phyloP scores from a whole-genome alignment of 2,888 invertebrate species.

The Eupithecia abbreviata region DNA sequence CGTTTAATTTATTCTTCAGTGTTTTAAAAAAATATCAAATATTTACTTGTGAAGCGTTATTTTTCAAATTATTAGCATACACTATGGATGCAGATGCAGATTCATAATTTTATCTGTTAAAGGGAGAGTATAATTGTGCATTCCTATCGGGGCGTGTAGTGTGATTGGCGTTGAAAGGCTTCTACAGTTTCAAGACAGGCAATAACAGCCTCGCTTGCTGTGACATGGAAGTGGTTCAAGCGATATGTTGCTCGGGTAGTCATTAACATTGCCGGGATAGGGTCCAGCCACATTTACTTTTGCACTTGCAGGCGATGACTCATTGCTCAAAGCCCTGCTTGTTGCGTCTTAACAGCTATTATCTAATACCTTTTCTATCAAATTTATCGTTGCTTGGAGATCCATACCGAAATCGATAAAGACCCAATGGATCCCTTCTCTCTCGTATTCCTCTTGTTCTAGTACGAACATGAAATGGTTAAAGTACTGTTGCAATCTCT shows the following conservation, averaged over 20 bases:
- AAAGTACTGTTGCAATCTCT: slow-evolving; percentile 97
- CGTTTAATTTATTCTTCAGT: background rate
- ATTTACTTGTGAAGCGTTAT: slow-evolving; percentile 4
- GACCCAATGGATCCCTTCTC: slow-evolving; percentile 94
- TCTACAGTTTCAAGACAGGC: slow-evolving; percentile 38
- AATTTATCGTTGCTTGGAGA: slow-evolving; percentile 94
- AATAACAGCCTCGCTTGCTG: slow-evolving; percentile 56
- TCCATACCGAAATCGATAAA: slow-evolving; percentile 99
- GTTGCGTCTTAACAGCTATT: slow-evolving; percentile 64
- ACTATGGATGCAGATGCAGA: background rate
- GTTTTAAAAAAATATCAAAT: slow-evolving; percentile 4
- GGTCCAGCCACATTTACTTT: slow-evolving; percentile 60
- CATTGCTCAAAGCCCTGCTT: slow-evolving; percentile 71
- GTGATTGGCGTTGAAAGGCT: slow-evolving; percentile 48
- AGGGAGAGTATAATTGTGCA: slow-evolving; percentile 36
- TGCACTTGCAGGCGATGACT: slow-evolving; percentile 64
- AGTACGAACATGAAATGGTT: slow-evolving; percentile 98
- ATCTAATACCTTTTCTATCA: slow-evolving; percentile 93
- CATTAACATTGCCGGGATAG: slow-evolving; percentile 52
- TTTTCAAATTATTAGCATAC: slow-evolving; percentile 1
- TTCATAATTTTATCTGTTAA: slow-evolving; percentile 7
- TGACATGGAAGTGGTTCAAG: slow-evolving; percentile 55
- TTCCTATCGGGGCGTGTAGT: slow-evolving; percentile 43
- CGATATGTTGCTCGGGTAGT: slow-evolving; percentile 51
- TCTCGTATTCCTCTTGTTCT: slow-evolving; percentile 97